phyloP scores from a whole-genome alignment of 2,888 invertebrate species.

The Phortica okadai region DNA sequence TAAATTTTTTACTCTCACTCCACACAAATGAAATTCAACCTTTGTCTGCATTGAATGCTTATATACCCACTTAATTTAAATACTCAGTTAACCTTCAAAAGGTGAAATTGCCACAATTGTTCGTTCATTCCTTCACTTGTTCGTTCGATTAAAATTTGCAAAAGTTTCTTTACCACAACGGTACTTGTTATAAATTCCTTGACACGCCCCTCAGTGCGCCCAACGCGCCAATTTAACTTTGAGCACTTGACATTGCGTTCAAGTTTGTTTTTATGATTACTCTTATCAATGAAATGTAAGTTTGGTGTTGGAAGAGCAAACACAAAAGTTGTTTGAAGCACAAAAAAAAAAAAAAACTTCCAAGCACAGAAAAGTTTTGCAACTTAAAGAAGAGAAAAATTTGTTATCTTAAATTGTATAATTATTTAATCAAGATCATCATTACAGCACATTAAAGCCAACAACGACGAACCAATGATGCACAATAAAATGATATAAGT shows the following conservation, averaged over 20 bases:
- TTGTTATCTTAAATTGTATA: too few species aligned
- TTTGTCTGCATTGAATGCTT: background rate
- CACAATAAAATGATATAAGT: too few species aligned
- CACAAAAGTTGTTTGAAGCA: background rate
- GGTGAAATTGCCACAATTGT: slow-evolving; percentile 20
- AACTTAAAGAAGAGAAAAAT: too few species aligned
- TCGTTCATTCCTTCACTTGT: background rate
- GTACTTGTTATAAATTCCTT: slow-evolving; percentile 61
- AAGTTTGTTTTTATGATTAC: slow-evolving; percentile 63
- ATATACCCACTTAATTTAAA: slow-evolving; percentile 6
- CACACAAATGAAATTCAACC: background rate
- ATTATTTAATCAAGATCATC: too few species aligned
- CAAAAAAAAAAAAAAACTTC: background rate
- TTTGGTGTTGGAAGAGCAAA: background rate
- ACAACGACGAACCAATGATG: too few species aligned
- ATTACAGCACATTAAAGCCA: too few species aligned
- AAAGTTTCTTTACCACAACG: slow-evolving; percentile 54
- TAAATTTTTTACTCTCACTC: too few species aligned
- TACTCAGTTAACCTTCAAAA: slow-evolving; percentile 18
- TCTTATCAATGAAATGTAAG: slow-evolving; percentile 64
- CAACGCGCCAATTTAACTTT: background rate
- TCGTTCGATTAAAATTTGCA: slow-evolving; percentile 68
- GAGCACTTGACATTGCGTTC: slow-evolving; percentile 19
- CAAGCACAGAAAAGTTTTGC: too few species aligned
- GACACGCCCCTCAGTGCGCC: background rate